Percentiles rank a stretch among this genome's conserved stretches.
These are phyloP conservation scores for Carcinoscorpius rotundicauda DNA, from an alignment of 1,140 invertebrate species.

Conservation along the genomic window DNA sequence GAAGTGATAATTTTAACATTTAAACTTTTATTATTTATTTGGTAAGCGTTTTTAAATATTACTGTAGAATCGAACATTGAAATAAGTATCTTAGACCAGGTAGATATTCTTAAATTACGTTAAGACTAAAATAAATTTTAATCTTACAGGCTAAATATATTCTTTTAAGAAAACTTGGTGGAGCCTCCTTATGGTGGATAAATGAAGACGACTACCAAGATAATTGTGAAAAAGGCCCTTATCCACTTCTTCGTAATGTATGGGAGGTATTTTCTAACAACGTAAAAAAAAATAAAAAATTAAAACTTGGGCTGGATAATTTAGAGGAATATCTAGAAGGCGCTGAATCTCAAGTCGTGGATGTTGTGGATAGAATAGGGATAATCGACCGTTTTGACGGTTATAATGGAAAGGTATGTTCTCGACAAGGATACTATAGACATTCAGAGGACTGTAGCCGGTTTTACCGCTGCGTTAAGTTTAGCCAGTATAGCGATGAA, in stretches of 20 bases:
- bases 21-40: no score
- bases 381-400: conserved; percentile 36
- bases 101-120: no score
- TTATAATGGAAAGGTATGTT: conserved; percentile 48
- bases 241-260: conserved; percentile 19
- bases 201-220: conserved; percentile 31
- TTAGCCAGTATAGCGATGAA: conserved; percentile 55
- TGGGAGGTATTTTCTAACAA: conserved; percentile 4
- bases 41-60: no score
- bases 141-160: no score
- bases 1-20: no score
- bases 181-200: conserved; percentile 35
- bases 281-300: neutral
- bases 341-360: conserved; percentile 13
- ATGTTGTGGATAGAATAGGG: conserved; percentile 44
- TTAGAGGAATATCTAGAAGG: conserved; percentile 6
- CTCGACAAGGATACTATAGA: conserved; percentile 62
- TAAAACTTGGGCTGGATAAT: neutral
- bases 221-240: conserved; percentile 25
- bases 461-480: conserved; percentile 72
- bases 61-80: no score
- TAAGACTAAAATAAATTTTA: no score
- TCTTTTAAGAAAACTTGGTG: conserved; percentile 31
- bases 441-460: conserved; percentile 61
- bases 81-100: no score